phyloP scores from a whole-genome alignment of 2,888 invertebrate species.

The Lutraria lutraria region DNA sequence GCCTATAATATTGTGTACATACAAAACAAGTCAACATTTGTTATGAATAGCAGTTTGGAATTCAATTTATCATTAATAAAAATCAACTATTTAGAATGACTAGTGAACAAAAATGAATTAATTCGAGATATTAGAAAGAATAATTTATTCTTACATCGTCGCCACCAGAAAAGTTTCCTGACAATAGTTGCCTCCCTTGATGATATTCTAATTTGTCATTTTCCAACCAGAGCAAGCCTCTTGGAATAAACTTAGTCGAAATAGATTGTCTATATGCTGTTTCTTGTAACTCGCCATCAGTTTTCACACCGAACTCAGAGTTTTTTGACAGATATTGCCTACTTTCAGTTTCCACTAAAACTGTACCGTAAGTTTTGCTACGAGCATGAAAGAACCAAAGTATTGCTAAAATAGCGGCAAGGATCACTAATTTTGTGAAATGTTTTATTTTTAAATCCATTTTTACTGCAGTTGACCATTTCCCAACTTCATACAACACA shows the following conservation, averaged over 20 bases:
- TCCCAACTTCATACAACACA: neutral
- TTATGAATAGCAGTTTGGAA: neutral
- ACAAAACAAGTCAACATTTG: neutral
- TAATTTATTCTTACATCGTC: constrained; percentile 32
- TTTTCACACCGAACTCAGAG: neutral
- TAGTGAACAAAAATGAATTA: neutral
- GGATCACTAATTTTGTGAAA: constrained; percentile 55
- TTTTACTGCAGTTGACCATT: neutral
- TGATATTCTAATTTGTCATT: neutral
- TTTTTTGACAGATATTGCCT: neutral
- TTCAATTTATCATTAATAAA: neutral
- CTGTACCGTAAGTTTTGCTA: constrained; percentile 40
- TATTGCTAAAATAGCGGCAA: constrained; percentile 42
- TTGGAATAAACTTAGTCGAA: constrained; percentile 8
- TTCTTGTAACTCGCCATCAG: constrained; percentile 3
- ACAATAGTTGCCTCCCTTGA: constrained; percentile 43
- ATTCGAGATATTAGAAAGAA: neutral
- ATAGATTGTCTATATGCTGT: constrained; percentile 34
- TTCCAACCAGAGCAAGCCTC: constrained; percentile 27
- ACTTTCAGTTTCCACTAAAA: constrained; percentile 48
- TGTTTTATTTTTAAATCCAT: constrained; percentile 61
- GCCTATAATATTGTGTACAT: neutral
- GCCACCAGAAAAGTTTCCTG: neutral
- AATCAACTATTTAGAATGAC: neutral
- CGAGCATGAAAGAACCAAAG: constrained; percentile 47